Percentiles rank a stretch among this genome's conserved stretches.
These are phyloP conservation scores for Tigriopus californicus DNA, from an alignment of 2,888 invertebrate species.

Conservation along the genomic window DNA sequence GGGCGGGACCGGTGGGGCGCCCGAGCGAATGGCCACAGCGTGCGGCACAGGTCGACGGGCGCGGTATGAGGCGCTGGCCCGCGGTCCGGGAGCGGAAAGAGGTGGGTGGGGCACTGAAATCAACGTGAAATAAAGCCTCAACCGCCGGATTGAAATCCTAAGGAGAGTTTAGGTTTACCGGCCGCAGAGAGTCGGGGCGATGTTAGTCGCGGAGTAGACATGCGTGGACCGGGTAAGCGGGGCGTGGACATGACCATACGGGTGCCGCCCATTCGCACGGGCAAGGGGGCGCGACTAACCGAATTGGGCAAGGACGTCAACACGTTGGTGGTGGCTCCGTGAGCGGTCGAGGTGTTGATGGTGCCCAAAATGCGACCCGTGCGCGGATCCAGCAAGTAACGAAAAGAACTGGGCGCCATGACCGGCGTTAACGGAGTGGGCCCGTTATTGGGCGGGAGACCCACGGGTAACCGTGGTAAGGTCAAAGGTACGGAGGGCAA, in stretches of 20 bases:
- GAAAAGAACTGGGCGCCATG: no score
- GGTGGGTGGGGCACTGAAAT: no score
- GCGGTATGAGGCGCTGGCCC: not conserved
- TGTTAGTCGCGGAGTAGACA: not conserved
- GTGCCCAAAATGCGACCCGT: conserved; percentile 3
- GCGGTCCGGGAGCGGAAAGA: no score
- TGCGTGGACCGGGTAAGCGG: not conserved
- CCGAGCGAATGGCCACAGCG: not conserved
- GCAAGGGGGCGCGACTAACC: no score
- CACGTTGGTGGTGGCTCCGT: not conserved
- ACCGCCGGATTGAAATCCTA: no score
- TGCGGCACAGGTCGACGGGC: not conserved
- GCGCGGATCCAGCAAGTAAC: conserved; percentile 4
- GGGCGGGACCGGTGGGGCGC: not conserved
- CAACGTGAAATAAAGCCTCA: no score
- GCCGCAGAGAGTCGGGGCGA: not conserved
- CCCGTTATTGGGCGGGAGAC: not conserved
- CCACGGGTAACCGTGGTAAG: not conserved
- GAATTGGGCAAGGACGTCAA: not conserved
- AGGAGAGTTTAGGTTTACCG: no score
- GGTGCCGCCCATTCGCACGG: no score
- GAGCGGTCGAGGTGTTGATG: not conserved
- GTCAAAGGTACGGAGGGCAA: no score
- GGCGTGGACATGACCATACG: not conserved
- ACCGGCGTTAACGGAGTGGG: not conserved